Evolutionary conservation across 2,113 vertebrate genomes (phyloP).

Genomic region (Rhagologus leucostigma): DNA sequence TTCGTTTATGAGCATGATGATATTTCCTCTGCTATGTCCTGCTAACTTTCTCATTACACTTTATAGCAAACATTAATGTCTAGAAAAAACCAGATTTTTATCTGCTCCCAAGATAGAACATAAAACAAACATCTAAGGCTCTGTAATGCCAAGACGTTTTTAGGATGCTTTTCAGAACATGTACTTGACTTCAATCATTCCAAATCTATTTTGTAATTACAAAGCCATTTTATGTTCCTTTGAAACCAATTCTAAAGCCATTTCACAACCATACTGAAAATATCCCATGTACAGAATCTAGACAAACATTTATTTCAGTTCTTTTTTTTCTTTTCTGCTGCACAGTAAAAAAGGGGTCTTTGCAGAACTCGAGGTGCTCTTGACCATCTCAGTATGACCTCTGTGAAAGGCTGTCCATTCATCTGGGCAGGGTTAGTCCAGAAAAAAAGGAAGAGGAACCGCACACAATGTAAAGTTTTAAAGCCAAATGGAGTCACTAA

Average conservation of each 20-base stretch:
- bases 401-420: neutral
- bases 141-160: neutral
- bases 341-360: neutral
- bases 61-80: neutral
- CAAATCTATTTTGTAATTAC: slow-evolving; percentile 36
- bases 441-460: neutral
- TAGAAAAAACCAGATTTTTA: neutral
- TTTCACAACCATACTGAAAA: neutral
- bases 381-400: neutral
- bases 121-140: slow-evolving; percentile 23
- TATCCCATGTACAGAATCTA: neutral
- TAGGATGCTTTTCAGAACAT: slow-evolving; percentile 6
- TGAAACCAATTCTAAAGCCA: slow-evolving; percentile 35
- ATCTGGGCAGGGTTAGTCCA: neutral
- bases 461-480: neutral
- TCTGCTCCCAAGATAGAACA: slow-evolving; percentile 22
- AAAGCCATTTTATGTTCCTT: slow-evolving; percentile 34
- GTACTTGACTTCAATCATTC: slow-evolving; percentile 25
- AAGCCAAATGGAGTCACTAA: neutral
- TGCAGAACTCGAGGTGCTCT: neutral
- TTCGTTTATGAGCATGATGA: neutral
- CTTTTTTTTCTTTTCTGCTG: neutral
- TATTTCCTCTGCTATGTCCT: neutral
- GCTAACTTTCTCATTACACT: slow-evolving; percentile 19
- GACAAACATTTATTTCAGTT: neutral